Conservation (phyloP, 2,113 vertebrate genomes). For the Lepus americanus region DNA sequence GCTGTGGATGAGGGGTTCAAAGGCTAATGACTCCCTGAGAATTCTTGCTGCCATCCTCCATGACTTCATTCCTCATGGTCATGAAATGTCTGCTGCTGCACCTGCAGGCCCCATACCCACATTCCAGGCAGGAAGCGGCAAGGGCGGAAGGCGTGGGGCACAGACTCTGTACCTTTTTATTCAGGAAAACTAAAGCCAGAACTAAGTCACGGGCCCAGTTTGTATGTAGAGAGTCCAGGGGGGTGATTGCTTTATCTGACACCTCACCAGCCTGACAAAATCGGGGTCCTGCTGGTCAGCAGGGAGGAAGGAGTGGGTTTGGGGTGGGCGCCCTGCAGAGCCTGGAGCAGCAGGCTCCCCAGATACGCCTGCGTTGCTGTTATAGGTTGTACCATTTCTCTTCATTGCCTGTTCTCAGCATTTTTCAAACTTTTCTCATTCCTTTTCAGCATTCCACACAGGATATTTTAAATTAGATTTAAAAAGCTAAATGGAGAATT, state of each 20-base stretch:
- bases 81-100: fast-evolving
- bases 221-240: not conserved
- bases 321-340: not conserved
- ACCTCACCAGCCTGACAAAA: not conserved
- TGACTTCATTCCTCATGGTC: not conserved
- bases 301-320: not conserved
- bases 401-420: not conserved
- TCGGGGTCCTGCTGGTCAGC: not conserved
- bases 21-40: not conserved
- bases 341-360: not conserved
- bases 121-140: not conserved
- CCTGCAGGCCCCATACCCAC: not conserved
- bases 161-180: not conserved
- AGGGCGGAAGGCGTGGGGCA: not conserved
- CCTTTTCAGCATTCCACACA: not conserved
- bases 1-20: not conserved
- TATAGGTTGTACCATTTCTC: not conserved
- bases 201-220: not conserved
- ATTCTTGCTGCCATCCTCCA: not conserved
- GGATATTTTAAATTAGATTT: constrained; percentile 2
- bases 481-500: constrained; percentile 31
- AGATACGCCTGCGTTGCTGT: not conserved
- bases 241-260: not conserved
- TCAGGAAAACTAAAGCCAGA: constrained; percentile 24
- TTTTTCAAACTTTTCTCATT: not conserved